Evolutionary conservation across 2,797 vertebrate species (phyloP).

Genomic region (Pangasius macronema): DNA sequence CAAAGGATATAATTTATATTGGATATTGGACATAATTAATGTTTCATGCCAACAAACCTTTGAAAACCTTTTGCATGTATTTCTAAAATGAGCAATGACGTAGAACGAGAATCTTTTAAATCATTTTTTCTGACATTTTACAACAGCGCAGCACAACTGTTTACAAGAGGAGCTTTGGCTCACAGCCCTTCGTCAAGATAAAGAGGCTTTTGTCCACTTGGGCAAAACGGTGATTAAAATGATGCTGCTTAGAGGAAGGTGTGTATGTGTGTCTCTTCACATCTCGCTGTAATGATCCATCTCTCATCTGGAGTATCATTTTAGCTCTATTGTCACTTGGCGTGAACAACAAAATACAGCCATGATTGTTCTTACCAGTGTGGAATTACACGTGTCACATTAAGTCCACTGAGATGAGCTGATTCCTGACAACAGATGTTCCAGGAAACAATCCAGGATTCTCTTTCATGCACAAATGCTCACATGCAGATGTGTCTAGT

Average conservation of each 20-base stretch:
- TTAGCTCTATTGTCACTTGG: slow-evolving; percentile 13
- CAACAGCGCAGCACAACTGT: neutral
- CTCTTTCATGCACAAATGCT: slow-evolving; percentile 1
- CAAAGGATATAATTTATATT: neutral
- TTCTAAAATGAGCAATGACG: neutral
- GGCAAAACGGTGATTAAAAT: slow-evolving; percentile 10
- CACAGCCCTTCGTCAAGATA: neutral
- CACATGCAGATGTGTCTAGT: slow-evolving; percentile 4
- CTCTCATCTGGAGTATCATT: slow-evolving; percentile 20
- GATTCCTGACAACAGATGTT: slow-evolving; percentile 15
- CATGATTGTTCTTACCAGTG: slow-evolving; percentile 7
- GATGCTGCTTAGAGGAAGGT: neutral
- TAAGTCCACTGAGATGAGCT: neutral
- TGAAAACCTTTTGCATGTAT: neutral
- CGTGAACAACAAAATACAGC: neutral
- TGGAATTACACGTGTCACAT: neutral
- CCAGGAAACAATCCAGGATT: slow-evolving; percentile 4
- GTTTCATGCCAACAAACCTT: neutral
- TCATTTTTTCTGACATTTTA: neutral
- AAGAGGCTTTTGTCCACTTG: slow-evolving; percentile 6
- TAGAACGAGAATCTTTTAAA: neutral
- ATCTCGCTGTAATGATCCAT: neutral
- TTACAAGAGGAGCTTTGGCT: slow-evolving; percentile 13
- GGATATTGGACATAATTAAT: neutral
- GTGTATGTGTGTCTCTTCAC: neutral